These are phyloP conservation scores for Siniperca undulata DNA, from an alignment of 2,797 vertebrate genomes.

Conservation along the genomic window DNA sequence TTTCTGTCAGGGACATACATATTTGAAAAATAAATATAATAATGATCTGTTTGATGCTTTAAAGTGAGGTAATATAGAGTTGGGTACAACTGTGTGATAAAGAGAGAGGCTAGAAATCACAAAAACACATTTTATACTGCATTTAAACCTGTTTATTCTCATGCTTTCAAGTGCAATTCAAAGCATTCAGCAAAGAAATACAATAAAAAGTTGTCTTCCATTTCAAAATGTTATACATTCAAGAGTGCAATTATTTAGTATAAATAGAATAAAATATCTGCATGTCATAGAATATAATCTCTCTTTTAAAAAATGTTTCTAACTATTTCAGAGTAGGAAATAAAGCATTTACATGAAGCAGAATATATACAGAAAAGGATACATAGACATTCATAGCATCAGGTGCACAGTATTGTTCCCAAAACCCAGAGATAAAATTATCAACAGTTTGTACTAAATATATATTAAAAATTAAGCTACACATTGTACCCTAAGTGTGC, in stretches of 20 bases:
- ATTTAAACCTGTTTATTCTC: constrained; percentile 65
- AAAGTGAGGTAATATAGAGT: neutral
- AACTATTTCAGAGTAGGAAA: constrained; percentile 69
- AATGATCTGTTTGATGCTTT: constrained; percentile 16
- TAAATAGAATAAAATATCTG: constrained; percentile 80
- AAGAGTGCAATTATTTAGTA: constrained; percentile 62
- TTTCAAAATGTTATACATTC: constrained; percentile 62
- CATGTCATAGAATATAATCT: constrained; percentile 69
- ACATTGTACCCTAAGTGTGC: constrained; percentile 50
- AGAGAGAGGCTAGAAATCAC: constrained; percentile 5
- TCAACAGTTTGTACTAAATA: constrained; percentile 61
- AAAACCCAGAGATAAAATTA: constrained; percentile 63
- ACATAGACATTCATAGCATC: constrained; percentile 58
- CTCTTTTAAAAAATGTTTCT: constrained; percentile 58
- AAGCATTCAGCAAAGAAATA: constrained; percentile 60
- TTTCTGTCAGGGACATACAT: constrained; percentile 1
- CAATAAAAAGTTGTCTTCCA: constrained; percentile 43
- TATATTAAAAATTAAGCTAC: constrained; percentile 63
- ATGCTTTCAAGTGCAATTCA: constrained; percentile 54
- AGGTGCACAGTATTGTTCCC: constrained; percentile 71
- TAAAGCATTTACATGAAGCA: constrained; percentile 57
- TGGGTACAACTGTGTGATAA: neutral
- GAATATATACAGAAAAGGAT: constrained; percentile 50
- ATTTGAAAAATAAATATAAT: constrained; percentile 8
- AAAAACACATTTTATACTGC: constrained; percentile 6